Evolutionary conservation across 2,113 vertebrate genomes (phyloP), one percentile per base, ranked within the genome.

Genomic region (Melanotaenia duboulayi): DNA sequence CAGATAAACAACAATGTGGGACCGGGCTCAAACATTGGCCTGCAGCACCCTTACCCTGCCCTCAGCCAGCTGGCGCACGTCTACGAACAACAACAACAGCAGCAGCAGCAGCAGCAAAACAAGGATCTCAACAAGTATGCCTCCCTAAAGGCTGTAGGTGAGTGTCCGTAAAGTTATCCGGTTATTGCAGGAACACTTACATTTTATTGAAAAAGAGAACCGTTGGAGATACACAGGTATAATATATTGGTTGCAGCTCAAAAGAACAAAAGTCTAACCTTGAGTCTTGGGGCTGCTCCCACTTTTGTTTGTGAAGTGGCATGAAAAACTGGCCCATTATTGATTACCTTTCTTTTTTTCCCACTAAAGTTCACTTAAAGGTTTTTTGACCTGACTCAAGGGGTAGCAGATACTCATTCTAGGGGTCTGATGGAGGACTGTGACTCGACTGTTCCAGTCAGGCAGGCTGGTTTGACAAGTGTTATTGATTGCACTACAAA

Each of bases 121-220:
- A 98, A 97, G 88, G 97, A 98, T 32, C 90, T 98, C 56, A 99
- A 97, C 94, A 99, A 98, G 88, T 99, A 99, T 0, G 97, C 98
- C 73, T 97, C 98, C 55, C 92, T 99, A 3, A 99, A 99, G 92
- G 96, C 96, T 22, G 98, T 99, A 0, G 98, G 97, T 99, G 94
- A 98, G 98, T 87, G 44, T 54, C 65, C 56, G 65, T 57, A 58
- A 61, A 37, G 1, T 39, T 66, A 40, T 46, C 17, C 19, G 22
- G 52, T 68, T 32, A 71, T 52, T 16, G 7, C 24, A 35, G 32
- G 32, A 13, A 42, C 2, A 13, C 16, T 42, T 42, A 14, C 40
- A 42, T 14, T 42, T 42, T 42, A 16, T 3, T 13, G n/a, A 19
- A 17, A 48, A 19, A 7, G 16, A 48, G 44, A 48, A 4, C 14